Evolutionary conservation across 92 coral and sea anemone species (phyloP), one percentile per base, ranked within the genome.

Genomic region (Epizoanthus stellaris): DNA sequence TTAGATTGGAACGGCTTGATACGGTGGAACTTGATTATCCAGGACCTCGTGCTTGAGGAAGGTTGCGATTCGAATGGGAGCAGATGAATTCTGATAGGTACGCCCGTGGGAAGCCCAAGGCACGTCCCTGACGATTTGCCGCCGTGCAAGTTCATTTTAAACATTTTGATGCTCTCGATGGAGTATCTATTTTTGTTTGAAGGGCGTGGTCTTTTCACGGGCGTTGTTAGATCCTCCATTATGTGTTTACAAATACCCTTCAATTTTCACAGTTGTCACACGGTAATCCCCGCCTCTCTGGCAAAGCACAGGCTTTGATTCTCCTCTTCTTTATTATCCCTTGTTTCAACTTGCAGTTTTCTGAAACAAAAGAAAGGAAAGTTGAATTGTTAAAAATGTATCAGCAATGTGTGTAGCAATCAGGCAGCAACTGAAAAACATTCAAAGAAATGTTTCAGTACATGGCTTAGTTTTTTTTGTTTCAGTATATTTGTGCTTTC

Each of bases 51-150:
- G 13, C 83, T 79, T 3, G 83, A 79, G 6, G 83, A 79, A 20
- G 83, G 83, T 52, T 79, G 83, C 42, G 83, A 79, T n/a, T 79
- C 83, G 39, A 62, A 79, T 4, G 83, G 83, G 3, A 79, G 83
- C 62, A 79, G 30, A 45, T 79, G 83, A 53, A 79, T 17, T 13
- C 72, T 45, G n/a, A 79, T 79, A 30, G 83, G 83, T 42, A 79
- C 72, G 21, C 83, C 83, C 25, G 83, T 79, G 61, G 83, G 83
- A 17, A 79, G 72, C 3, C 83, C 83, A 62, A 79, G 72, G 58
- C 72, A 63, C 9, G 83, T 79, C 53, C 83, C 83, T 19, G 83
- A 79, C 13, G 83, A 39, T 61, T 79, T 79, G 23, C 83, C 67
- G 4, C 61, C 67, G 9, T 79, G 42, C 64, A 79, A 63, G 83